Base-by-base conservation (phyloP, 2,888 invertebrate genomes). In the Netelia inedita region DNA sequence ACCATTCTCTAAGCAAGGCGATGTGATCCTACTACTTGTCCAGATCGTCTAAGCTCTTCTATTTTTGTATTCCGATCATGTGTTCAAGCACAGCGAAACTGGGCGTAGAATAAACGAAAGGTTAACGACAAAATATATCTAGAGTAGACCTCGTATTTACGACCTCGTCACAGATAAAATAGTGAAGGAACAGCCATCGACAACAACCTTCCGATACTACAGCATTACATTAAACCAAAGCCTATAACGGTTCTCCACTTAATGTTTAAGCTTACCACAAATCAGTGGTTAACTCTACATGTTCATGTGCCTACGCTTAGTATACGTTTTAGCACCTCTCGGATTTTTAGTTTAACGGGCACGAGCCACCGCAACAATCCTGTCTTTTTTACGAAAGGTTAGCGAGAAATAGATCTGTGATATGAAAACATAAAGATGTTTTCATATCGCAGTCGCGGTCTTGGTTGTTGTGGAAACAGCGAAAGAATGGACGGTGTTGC, bases 121-220 rank as follows among this genome's bases (percentile, higher is more conserved):
- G 50, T 66, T 66, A 35, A 46, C 72, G 35, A 78, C 65, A 61
- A 66, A 61, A 72, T 81, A 21, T 19, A 69, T 41, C 19, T 59
- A 21, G n/a, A 59, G 59, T 61, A 21, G 76, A 11, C 61, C 23
- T 28, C 59, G 8, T 6, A 66, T 53, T 73, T 6, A 73, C 46
- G n/a, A 59, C 10, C 21, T 46, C 66, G 59, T 66, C 14, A 66
- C 53, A 43, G 41, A 35, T 68, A 55, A 66, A 68, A 72, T 46
- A 41, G 14, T 23, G 23, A 72, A 73, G 35, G 16, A 59, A 57
- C 43, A 65, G 73, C 57, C 35, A 57, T 59, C 19, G 9, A 50
- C 11, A 19, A 46, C 9, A 16, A 8, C 57, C 23, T 23, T 50
- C 23, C 21, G 50, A 68, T 50, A 46, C 21, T 21, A 16, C 50